Conservation (phyloP, 1,140 invertebrate species). For the Leptinotarsa texana region DNA sequence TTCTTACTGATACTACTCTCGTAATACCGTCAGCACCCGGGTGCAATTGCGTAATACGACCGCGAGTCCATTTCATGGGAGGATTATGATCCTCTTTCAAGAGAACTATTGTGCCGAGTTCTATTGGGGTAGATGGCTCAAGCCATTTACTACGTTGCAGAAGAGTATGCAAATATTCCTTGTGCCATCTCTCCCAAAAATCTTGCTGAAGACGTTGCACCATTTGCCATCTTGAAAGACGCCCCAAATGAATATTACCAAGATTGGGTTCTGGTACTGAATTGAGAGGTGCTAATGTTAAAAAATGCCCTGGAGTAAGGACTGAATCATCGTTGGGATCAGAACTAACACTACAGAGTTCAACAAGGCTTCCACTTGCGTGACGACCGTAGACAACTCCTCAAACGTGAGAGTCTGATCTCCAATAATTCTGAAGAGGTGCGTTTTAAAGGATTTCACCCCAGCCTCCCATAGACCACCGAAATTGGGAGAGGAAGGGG, state of each 20-base stretch:
- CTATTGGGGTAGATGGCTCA: neutral
- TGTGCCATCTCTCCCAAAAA: slow-evolving; percentile 21
- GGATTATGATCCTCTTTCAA: slow-evolving; percentile 41
- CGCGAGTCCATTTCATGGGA: slow-evolving; percentile 45
- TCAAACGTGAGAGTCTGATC: slow-evolving; percentile 44
- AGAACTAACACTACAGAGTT: slow-evolving; percentile 30
- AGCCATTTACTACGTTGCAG: slow-evolving; percentile 21
- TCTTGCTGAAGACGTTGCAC: slow-evolving; percentile 17
- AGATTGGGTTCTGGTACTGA: slow-evolving; percentile 18
- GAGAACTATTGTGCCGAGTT: slow-evolving; percentile 39
- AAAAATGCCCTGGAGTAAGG: slow-evolving; percentile 38
- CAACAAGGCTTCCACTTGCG: slow-evolving; percentile 33
- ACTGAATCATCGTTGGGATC: slow-evolving; percentile 33
- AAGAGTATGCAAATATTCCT: slow-evolving; percentile 14
- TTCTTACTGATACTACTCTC: slow-evolving; percentile 32
- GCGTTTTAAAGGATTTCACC: slow-evolving; percentile 24
- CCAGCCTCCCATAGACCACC: slow-evolving; percentile 27
- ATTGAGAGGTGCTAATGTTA: slow-evolving; percentile 32
- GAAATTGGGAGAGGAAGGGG: slow-evolving; percentile 18
- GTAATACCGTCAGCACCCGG: slow-evolving; percentile 34
- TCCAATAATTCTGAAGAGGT: slow-evolving; percentile 35
- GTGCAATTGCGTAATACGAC: slow-evolving; percentile 52
- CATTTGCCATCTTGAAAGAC: slow-evolving; percentile 11
- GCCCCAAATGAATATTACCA: neutral
- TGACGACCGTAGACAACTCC: slow-evolving; percentile 43